Evolutionary conservation across 2,797 vertebrate species (phyloP).

Genomic region (Semotilus atromaculatus): DNA sequence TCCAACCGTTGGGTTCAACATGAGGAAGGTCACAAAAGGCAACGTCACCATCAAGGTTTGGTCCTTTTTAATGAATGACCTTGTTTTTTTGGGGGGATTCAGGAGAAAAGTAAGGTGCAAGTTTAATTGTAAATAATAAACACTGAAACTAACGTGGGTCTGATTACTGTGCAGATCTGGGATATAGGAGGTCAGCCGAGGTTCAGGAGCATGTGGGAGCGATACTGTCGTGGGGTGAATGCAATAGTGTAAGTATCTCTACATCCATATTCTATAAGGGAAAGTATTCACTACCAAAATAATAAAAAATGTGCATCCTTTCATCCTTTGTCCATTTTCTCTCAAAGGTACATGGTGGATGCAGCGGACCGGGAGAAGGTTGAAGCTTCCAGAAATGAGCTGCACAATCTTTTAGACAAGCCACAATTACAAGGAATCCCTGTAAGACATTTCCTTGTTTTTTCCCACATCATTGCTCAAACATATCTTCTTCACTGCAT

Average conservation of each 20-base stretch:
- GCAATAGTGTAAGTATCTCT: conserved; percentile 92
- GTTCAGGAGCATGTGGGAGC: conserved; percentile 99
- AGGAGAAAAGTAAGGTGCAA: background rate
- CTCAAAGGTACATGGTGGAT: conserved; percentile 95
- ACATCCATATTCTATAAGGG: background rate
- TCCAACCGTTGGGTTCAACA: conserved; percentile 99
- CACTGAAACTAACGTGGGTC: background rate
- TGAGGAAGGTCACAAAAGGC: conserved; percentile 98
- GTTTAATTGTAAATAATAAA: background rate
- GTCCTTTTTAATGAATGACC: conserved; percentile 19
- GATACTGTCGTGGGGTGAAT: conserved; percentile 97
- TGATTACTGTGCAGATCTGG: conserved; percentile 85
- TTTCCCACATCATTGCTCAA: conserved; percentile 17
- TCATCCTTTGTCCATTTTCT: background rate
- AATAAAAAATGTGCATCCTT: background rate
- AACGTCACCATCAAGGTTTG: conserved; percentile 99
- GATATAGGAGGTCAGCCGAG: conserved; percentile 98
- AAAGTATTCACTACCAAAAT: background rate
- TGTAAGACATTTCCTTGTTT: conserved; percentile 78
- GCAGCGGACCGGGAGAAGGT: conserved; percentile 97
- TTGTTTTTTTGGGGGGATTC: background rate
- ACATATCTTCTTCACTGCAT: conserved; percentile 10
- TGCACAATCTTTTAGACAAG: conserved; percentile 99
- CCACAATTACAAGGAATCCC: conserved; percentile 98
- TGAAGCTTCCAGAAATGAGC: conserved; percentile 96